Percentiles rank a stretch among this genome's conserved stretches.
Evolutionary conservation across 2,797 vertebrate genomes (phyloP).

Genomic region (Siniperca scherzeri): DNA sequence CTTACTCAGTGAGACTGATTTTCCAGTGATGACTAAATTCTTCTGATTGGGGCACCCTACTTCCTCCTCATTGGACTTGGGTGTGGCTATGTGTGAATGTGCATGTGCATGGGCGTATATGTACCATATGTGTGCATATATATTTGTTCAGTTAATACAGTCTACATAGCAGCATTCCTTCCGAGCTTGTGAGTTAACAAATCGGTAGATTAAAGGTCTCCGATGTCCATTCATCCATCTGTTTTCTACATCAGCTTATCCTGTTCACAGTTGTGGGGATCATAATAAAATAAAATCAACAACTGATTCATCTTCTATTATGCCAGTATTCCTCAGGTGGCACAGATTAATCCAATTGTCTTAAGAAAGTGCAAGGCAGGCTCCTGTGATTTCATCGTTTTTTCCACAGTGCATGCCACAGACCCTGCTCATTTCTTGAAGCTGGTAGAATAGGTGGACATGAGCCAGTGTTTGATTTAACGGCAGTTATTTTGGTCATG

Average conservation of each 20-base stretch:
- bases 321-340: constrained; percentile 54
- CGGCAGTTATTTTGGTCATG: constrained; percentile 62
- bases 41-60: constrained; percentile 68
- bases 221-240: not conserved
- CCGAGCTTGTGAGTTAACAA: not conserved
- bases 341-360: constrained; percentile 43
- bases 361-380: constrained; percentile 54
- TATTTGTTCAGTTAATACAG: constrained; percentile 1
- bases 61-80: constrained; percentile 53
- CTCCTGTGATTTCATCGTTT: constrained; percentile 63
- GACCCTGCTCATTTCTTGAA: constrained; percentile 76
- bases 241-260: not conserved
- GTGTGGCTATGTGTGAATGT: constrained; percentile 45
- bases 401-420: constrained; percentile 74
- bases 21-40: constrained; percentile 84
- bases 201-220: not conserved
- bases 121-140: constrained; percentile 24
- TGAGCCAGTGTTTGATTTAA: constrained; percentile 70
- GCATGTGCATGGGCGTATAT: constrained; percentile 27
- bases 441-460: constrained; percentile 70
- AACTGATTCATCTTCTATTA: constrained; percentile 5
- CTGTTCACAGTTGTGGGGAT: not conserved
- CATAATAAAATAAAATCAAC: constrained; percentile 23
- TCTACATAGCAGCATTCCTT: not conserved
- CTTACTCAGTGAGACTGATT: constrained; percentile 71